phyloP scores from a whole-genome alignment of 2,888 invertebrate genomes.

The Andrena haemorrhoa region DNA sequence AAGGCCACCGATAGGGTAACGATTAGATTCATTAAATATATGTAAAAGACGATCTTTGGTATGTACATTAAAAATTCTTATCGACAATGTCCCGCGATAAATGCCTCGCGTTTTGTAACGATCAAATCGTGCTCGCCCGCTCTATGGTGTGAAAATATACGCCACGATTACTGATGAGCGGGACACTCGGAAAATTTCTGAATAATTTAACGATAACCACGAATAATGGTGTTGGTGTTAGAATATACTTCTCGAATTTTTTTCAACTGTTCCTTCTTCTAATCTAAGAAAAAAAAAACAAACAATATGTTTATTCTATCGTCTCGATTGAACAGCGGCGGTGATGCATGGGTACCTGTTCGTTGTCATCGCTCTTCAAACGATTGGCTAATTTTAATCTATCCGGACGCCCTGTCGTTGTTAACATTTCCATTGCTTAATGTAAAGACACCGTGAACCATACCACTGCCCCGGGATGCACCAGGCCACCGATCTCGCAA shows the following conservation, averaged over 20 bases:
- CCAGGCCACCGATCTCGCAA: conserved; percentile 90
- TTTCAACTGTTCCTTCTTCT: conserved; percentile 34
- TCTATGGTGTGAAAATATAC: conserved; percentile 59
- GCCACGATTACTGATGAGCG: conserved; percentile 41
- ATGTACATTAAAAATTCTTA: conserved; percentile 66
- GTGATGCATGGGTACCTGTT: conserved; percentile 17
- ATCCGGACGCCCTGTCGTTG: conserved; percentile 39
- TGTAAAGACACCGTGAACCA: conserved; percentile 89
- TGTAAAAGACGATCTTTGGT: conserved; percentile 63
- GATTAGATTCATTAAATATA: conserved; percentile 60
- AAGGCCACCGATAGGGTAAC: conserved; percentile 63
- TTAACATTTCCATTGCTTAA: conserved; percentile 77
- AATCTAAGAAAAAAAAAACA: conserved; percentile 17
- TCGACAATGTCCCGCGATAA: conserved; percentile 50
- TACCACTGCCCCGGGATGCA: conserved; percentile 88
- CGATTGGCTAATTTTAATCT: conserved; percentile 21
- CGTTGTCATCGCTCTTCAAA: conserved; percentile 7
- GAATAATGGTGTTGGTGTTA: conserved; percentile 48
- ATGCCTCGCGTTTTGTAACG: conserved; percentile 37
- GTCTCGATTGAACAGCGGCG: conserved; percentile 19
- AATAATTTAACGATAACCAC: conserved; percentile 52
- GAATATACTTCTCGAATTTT: conserved; percentile 46
- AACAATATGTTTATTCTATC: conserved; percentile 31
- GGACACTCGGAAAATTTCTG: conserved; percentile 33
- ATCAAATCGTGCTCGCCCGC: conserved; percentile 45